These are phyloP conservation scores for Zaprionus inermis DNA, from an alignment of 1,140 invertebrate species.

Conservation along the genomic window DNA sequence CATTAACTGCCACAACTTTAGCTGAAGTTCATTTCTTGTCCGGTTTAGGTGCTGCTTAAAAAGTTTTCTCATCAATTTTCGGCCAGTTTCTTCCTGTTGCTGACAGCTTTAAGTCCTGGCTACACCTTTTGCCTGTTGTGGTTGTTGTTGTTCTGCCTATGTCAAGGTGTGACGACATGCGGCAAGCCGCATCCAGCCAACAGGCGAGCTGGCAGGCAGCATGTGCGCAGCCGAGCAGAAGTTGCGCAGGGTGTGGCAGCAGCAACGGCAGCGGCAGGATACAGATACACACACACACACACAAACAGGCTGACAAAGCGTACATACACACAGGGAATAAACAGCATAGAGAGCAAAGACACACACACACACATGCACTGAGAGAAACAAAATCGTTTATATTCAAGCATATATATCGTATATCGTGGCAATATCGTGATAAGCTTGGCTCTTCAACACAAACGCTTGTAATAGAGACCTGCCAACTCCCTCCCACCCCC, in stretches of 20 bases:
- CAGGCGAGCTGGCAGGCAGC: conserved; percentile 24
- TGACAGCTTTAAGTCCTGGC: neutral
- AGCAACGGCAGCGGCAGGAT: conserved; percentile 15
- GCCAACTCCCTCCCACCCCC: neutral
- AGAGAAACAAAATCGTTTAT: neutral
- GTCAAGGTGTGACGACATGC: conserved; percentile 49
- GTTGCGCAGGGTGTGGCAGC: conserved; percentile 60
- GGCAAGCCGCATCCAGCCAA: conserved; percentile 18
- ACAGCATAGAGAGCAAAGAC: too few relatives aligned
- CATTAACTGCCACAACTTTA: neutral
- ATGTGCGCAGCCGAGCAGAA: conserved; percentile 1
- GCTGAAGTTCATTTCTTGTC: neutral
- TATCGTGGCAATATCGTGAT: neutral
- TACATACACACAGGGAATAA: conserved; percentile 9
- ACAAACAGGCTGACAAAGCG: conserved; percentile 9
- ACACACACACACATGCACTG: neutral
- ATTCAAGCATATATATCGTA: neutral
- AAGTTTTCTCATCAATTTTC: neutral
- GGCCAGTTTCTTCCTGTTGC: neutral
- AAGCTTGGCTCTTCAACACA: too few relatives aligned
- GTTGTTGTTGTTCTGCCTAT: conserved; percentile 35
- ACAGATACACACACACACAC: conserved; percentile 34
- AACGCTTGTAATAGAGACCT: neutral
- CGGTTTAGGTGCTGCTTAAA: neutral
- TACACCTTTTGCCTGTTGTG: neutral